These are phyloP conservation scores for Diadumene lineata DNA, from an alignment of 92 coral and sea anemone species.

Conservation along the genomic window DNA sequence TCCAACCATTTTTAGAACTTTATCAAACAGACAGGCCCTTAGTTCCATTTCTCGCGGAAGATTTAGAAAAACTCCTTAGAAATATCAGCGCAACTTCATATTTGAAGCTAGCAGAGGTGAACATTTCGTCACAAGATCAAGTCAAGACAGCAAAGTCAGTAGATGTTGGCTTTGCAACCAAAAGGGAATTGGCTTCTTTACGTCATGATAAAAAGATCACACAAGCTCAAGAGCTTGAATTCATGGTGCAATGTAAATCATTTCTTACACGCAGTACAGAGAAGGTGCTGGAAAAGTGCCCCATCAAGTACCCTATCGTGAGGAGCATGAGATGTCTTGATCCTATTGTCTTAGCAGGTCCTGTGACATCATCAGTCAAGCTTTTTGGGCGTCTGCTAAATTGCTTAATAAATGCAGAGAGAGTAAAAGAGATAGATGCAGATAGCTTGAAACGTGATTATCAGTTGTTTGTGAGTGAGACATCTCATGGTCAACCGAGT, in stretches of 20 bases:
- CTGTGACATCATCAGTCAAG: conserved; percentile 41
- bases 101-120: conserved; percentile 51
- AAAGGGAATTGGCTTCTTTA: conserved; percentile 50
- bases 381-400: conserved; percentile 66
- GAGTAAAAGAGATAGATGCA: too few species aligned
- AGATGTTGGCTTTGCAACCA: conserved; percentile 67
- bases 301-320: conserved; percentile 67
- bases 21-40: conserved; percentile 32
- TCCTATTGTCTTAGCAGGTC: conserved; percentile 69
- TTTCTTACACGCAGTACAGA: conserved; percentile 51
- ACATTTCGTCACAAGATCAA: conserved; percentile 55
- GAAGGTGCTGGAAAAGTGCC: conserved; percentile 72
- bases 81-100: conserved; percentile 54
- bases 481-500: conserved; percentile 74
- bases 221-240: conserved; percentile 52
- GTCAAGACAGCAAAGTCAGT: conserved; percentile 44
- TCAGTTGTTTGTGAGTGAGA: conserved; percentile 50
- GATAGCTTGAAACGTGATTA: conserved; percentile 51
- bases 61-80: conserved; percentile 63
- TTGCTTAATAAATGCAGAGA: conserved; percentile 53
- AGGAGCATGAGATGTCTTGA: too few species aligned
- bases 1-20: conserved; percentile 53
- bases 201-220: conserved; percentile 47
- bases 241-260: conserved; percentile 53
- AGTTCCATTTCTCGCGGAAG: conserved; percentile 72